A percentile compares a stretch with the other conserved stretches of the same genome.
Evolutionary conservation across 2,113 vertebrate species (phyloP).

Genomic region (Perca fluviatilis): DNA sequence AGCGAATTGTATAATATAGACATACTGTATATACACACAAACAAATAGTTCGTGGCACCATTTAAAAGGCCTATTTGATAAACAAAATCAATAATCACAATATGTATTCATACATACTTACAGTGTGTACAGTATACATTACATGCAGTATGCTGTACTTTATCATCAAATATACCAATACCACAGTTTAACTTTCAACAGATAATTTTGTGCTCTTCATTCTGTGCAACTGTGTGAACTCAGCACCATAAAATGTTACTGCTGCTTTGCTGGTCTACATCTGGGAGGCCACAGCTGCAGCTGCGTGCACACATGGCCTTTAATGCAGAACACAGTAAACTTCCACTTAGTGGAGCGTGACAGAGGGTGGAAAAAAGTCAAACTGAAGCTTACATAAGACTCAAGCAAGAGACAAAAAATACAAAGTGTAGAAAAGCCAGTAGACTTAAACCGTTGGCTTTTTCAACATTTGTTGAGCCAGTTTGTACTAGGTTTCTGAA

Average conservation of each 20-base stretch:
- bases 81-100: not conserved
- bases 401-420: conserved; percentile 48
- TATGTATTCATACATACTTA: not conserved
- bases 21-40: too few species aligned
- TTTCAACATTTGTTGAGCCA: not conserved
- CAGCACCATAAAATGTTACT: conserved; percentile 57
- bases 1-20: too few species aligned
- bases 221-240: conserved; percentile 34
- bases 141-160: too few species aligned
- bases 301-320: conserved; percentile 69
- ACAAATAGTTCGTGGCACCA: not conserved
- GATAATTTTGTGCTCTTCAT: conserved; percentile 5
- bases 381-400: conserved; percentile 70
- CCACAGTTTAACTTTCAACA: not conserved
- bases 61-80: not conserved
- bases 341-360: conserved; percentile 77
- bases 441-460: conserved; percentile 13
- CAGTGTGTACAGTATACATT: not conserved
- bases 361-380: conserved; percentile 42
- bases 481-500: not conserved
- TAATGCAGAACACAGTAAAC: conserved; percentile 70
- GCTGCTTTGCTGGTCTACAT: conserved; percentile 65
- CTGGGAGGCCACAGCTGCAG: conserved; percentile 72
- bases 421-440: conserved; percentile 11
- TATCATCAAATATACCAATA: not conserved